These are phyloP conservation scores for Plutomurus gul DNA, from an alignment of 1,140 invertebrate species.

Conservation along the genomic window DNA sequence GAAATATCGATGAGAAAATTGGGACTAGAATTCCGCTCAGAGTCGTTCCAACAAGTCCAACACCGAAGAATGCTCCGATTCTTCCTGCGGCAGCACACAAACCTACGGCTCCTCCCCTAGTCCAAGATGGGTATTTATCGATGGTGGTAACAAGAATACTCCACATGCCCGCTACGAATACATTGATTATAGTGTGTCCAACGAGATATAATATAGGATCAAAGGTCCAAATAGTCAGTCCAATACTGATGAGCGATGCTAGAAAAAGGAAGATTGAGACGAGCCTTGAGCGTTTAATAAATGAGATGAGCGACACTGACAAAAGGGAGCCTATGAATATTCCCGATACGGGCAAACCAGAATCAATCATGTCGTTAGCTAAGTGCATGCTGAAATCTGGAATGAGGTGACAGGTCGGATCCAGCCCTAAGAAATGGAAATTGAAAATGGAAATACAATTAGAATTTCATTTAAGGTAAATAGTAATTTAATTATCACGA, in stretches of 20 bases:
- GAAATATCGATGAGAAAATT: conserved; percentile 51
- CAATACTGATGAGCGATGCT: conserved; percentile 45
- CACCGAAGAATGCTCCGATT: conserved; percentile 52
- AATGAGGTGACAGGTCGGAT: conserved; percentile 51
- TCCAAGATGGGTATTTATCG: conserved; percentile 51
- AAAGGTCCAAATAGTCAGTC: conserved; percentile 34
- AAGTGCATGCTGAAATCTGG: conserved; percentile 54
- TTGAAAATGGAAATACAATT: neutral
- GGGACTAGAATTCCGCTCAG: conserved; percentile 46
- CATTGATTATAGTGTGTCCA: conserved; percentile 47
- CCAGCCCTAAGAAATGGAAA: conserved; percentile 33
- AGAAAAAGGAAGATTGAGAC: conserved; percentile 40
- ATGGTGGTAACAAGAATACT: conserved; percentile 43
- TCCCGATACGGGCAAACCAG: conserved; percentile 50
- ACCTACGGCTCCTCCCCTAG: conserved; percentile 50
- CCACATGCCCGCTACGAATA: conserved; percentile 48
- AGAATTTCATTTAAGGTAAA: neutral
- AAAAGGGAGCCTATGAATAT: conserved; percentile 49
- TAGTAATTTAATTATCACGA: neutral
- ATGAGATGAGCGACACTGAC: conserved; percentile 34
- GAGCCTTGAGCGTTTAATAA: conserved; percentile 39
- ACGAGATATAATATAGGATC: conserved; percentile 45
- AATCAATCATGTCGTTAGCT: conserved; percentile 48
- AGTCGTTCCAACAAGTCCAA: conserved; percentile 53
- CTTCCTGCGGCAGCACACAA: conserved; percentile 44